Evolutionary conservation across 1,140 invertebrate species (phyloP), one percentile per base, ranked within the genome.

Genomic region (Bradynema listronoti): DNA sequence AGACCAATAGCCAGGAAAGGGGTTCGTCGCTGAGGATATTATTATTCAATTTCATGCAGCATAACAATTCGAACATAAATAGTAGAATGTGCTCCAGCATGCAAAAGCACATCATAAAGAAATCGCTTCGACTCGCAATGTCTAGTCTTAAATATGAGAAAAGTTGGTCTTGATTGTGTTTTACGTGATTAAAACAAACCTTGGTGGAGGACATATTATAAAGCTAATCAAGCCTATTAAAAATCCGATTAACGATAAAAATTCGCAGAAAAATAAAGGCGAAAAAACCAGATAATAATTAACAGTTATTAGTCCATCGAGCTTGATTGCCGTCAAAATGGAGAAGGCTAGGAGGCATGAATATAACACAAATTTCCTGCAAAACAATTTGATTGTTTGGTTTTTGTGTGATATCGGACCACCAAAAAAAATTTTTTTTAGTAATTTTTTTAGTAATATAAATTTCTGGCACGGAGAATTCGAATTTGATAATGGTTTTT

Each of bases 201-300:
- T 50, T 11, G 65, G 6, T 5, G 64, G 56, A 25, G 64, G 64
- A 7, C 32, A 25, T 16, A 60, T 47, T 22, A 59, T 36, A 61
- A 66, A 69, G 22, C 65, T 56, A 16, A 66, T 14, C 33, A 66
- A 29, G 3, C 66, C 64, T n/a, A 54, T 30, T 1, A 66, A 30
- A 52, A 66, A 66, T 2, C 64, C 64, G 16, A 51, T 11, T 19
- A 66, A 56, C 43, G 60, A 50, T 25, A 69, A 54, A 32, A 68
- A n/a, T 42, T 66, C 65, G 14, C 49, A 41, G 27, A 68, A 43
- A 63, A 63, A 66, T 69, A 66, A 30, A 29, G 64, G 64, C 19
- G 51, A 36, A 29, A 66, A 66, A 3, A 69, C 41, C 16, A 66
- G 19, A 34, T 66, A 24, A 36, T 45, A 66, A 29, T 34, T 69